A percentile compares a stretch with the other conserved stretches of the same genome.
Evolutionary conservation across 2,113 vertebrate genomes (phyloP).

Genomic region (Seriola dumerili): DNA sequence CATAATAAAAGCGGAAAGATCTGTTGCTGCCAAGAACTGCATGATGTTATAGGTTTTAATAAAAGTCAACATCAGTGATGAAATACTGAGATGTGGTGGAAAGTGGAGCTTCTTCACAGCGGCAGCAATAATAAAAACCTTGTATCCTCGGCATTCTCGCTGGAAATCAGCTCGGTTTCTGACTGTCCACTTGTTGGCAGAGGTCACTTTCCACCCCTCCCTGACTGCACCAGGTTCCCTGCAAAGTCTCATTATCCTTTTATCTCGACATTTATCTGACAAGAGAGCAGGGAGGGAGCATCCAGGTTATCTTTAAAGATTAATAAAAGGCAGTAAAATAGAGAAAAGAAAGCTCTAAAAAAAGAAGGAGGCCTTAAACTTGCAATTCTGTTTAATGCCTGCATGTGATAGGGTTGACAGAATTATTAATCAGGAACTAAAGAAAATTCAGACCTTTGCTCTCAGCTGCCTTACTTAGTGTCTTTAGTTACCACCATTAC

Average conservation of each 20-base stretch:
- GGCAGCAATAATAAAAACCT: conserved; percentile 2
- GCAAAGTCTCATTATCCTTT: conserved; percentile 93
- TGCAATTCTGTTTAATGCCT: conserved; percentile 90
- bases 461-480: conserved; percentile 82
- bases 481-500: conserved; percentile 81
- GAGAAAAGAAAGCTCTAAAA: conserved; percentile 47
- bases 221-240: conserved; percentile 60
- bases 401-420: conserved; percentile 89
- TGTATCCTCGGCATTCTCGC: conserved; percentile 9
- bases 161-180: conserved; percentile 6
- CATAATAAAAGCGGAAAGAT: background rate
- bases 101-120: background rate
- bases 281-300: conserved; percentile 91
- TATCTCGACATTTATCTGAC: conserved; percentile 96
- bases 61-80: conserved; percentile 17
- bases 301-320: conserved; percentile 93
- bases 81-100: background rate
- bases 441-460: conserved; percentile 89
- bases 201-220: conserved; percentile 77
- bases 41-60: conserved; percentile 2
- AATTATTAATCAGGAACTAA: conserved; percentile 93
- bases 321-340: conserved; percentile 88
- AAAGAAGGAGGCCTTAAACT: conserved; percentile 81
- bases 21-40: background rate
- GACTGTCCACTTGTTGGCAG: conserved; percentile 75